These are phyloP conservation scores for Alligator sinensis DNA, from an alignment of 2,113 vertebrate genomes.

Conservation along the genomic window DNA sequence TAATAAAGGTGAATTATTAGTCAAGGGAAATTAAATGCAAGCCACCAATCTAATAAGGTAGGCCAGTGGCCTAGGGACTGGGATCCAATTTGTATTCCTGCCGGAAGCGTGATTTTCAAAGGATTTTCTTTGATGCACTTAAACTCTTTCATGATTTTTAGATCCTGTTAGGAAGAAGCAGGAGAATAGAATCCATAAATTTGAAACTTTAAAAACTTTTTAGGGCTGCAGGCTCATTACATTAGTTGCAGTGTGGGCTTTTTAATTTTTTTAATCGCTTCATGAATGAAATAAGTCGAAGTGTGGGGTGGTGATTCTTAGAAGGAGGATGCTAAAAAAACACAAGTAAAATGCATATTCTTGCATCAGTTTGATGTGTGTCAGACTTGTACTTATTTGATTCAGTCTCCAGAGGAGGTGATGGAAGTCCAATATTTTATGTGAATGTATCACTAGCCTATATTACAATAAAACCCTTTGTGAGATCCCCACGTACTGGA, in stretches of 20 bases:
- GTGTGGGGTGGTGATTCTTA: conserved; percentile 9
- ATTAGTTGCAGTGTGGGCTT: conserved; percentile 46
- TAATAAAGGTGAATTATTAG: conserved; percentile 66
- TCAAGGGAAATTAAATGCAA: conserved; percentile 67
- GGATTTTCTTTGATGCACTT: conserved; percentile 54
- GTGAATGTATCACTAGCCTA: neutral
- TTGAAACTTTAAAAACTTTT: neutral
- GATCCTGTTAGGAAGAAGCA: conserved; percentile 28
- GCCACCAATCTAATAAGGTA: conserved; percentile 61
- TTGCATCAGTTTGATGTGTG: neutral
- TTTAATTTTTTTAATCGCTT: conserved; percentile 49
- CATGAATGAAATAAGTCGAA: conserved; percentile 6
- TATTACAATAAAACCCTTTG: neutral
- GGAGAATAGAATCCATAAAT: conserved; percentile 31
- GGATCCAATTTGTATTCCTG: conserved; percentile 60
- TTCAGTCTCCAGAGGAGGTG: neutral
- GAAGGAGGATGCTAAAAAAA: conserved; percentile 26
- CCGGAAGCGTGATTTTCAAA: conserved; percentile 56
- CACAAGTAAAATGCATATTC: neutral
- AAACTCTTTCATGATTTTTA: conserved; percentile 61
- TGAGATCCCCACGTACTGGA: neutral
- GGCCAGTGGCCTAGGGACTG: conserved; percentile 51
- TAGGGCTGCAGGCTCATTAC: conserved; percentile 39
- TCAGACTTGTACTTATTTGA: conserved; percentile 26
- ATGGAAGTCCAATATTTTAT: neutral